Percentiles rank a stretch among this genome's conserved stretches.
These are phyloP conservation scores for Calameuta pallipes DNA, from an alignment of 2,888 invertebrate species.

Conservation along the genomic window DNA sequence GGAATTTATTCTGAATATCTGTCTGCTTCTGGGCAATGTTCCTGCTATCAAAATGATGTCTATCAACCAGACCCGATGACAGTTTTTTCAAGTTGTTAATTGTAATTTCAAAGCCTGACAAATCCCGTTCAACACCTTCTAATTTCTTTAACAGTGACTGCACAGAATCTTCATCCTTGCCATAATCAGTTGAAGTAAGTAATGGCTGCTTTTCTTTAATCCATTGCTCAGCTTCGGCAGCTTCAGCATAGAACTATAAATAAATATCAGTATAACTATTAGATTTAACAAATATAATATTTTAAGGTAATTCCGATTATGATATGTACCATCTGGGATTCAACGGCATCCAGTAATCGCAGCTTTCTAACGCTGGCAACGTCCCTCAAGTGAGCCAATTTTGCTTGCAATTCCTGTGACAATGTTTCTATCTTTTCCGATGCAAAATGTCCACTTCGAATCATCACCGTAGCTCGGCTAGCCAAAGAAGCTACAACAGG, in stretches of 20 bases:
- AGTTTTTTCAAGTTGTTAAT: constrained; percentile 78
- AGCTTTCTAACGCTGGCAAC: constrained; percentile 78
- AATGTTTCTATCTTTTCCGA: constrained; percentile 77
- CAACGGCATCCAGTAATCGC: constrained; percentile 82
- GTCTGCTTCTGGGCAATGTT: constrained; percentile 78
- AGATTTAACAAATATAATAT: not conserved
- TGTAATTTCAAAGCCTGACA: constrained; percentile 80
- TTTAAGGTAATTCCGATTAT: not conserved
- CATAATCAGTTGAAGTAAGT: constrained; percentile 81
- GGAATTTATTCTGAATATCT: constrained; percentile 75
- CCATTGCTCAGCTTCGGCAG: constrained; percentile 93
- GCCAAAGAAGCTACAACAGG: constrained; percentile 82
- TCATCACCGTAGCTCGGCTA: constrained; percentile 81
- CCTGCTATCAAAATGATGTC: constrained; percentile 83
- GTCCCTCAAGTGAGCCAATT: constrained; percentile 78
- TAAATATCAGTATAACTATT: constrained; percentile 13
- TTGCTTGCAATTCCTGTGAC: constrained; percentile 76
- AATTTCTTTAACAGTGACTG: constrained; percentile 84
- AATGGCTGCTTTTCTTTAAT: constrained; percentile 85
- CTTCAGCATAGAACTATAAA: constrained; percentile 86
- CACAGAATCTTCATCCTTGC: constrained; percentile 93
- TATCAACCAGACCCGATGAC: constrained; percentile 75
- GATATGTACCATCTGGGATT: constrained; percentile 78
- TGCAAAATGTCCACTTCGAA: constrained; percentile 88
- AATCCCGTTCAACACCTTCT: constrained; percentile 84